A percentile compares a stretch with the other conserved stretches of the same genome.
Conservation (phyloP, 2,113 vertebrate genomes). For the Natator depressus region DNA sequence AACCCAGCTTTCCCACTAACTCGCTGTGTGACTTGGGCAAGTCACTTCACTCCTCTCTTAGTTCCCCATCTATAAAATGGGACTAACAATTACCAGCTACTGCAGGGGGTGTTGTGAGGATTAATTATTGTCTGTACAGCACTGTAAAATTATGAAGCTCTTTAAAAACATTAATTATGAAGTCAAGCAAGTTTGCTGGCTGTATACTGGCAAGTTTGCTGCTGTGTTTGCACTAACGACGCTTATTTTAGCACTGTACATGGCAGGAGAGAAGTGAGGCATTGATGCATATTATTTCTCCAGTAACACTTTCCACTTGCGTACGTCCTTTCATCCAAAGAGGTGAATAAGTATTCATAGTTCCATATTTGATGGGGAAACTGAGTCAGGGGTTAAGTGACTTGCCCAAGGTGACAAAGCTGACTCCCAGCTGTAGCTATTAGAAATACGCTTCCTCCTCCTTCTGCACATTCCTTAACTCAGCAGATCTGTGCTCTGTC, state of each 20-base stretch:
- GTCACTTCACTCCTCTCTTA: not conserved
- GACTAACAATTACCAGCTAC: not conserved
- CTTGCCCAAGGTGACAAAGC: not conserved
- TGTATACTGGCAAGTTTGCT: not conserved
- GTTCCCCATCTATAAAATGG: not conserved
- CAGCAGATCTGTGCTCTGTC: not conserved
- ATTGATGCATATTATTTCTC: not conserved
- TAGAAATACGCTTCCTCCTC: not conserved
- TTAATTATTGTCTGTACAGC: not conserved
- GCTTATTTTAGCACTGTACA: accelerated
- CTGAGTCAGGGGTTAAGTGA: not conserved
- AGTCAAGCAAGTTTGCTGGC: not conserved
- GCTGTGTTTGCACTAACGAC: not conserved
- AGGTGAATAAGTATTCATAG: not conserved
- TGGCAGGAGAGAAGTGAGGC: not conserved
- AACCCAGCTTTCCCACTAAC: not conserved
- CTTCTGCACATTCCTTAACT: not conserved
- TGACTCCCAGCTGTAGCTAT: not conserved
- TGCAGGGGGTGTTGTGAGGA: not conserved
- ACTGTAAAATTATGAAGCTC: not conserved
- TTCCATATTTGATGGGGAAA: not conserved
- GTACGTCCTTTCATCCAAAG: not conserved
- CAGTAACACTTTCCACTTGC: not conserved
- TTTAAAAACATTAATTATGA: not conserved
- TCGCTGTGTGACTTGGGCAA: not conserved